phyloP scores from a whole-genome alignment of 2,113 vertebrate genomes.

The Chloroceryle aenea region DNA sequence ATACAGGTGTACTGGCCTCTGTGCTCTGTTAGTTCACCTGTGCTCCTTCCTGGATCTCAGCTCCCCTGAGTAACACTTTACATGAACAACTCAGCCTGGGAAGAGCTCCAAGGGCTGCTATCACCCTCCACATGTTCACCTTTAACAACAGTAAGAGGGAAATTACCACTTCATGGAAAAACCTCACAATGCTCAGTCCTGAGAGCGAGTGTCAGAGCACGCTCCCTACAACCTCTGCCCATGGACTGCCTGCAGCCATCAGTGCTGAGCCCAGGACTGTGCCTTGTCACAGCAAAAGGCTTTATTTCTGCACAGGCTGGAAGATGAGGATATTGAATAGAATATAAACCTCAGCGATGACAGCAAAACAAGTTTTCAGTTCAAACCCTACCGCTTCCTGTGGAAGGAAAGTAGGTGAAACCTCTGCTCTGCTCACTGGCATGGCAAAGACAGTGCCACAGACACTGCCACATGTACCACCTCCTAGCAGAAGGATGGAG shows the following conservation, averaged over 20 bases:
- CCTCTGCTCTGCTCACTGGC: not conserved
- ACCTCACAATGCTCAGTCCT: rapidly evolving
- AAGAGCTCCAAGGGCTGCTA: not conserved
- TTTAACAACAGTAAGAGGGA: not conserved
- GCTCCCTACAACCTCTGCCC: not conserved
- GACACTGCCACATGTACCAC: not conserved
- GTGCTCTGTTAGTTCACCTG: rapidly evolving
- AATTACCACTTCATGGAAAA: not conserved
- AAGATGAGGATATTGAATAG: not conserved
- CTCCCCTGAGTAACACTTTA: rapidly evolving
- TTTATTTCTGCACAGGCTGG: not conserved
- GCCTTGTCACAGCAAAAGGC: not conserved
- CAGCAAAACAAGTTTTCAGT: not conserved
- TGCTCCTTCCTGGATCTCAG: not conserved
- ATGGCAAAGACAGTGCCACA: not conserved
- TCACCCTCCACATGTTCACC: not conserved
- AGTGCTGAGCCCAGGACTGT: rapidly evolving
- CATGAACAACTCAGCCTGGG: not conserved
- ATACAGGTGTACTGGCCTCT: rapidly evolving
- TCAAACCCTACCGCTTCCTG: not conserved
- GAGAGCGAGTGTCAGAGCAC: too few species aligned
- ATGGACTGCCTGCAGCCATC: not conserved
- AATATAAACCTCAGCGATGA: not conserved
- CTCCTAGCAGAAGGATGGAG: not conserved
- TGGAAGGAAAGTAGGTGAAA: not conserved